These are phyloP conservation scores for Capitulum mitella DNA, from an alignment of 2,888 invertebrate genomes.

Conservation along the genomic window DNA sequence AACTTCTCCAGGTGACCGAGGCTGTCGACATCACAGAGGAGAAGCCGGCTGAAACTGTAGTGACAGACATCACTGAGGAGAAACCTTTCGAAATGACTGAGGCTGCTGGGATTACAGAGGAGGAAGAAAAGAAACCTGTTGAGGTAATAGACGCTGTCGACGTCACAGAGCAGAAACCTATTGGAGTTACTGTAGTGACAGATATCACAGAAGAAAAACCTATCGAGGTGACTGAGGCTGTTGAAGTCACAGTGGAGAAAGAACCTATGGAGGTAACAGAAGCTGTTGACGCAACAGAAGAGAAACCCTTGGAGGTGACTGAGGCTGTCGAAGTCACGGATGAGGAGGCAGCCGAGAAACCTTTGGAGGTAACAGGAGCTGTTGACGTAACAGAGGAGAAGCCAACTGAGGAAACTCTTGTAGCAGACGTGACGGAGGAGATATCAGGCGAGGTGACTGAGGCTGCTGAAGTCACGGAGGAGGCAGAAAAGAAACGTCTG, in stretches of 20 bases:
- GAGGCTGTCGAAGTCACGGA: background rate
- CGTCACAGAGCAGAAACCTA: background rate
- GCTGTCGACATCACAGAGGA: background rate
- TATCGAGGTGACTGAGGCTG: background rate
- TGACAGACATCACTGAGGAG: background rate
- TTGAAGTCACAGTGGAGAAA: background rate
- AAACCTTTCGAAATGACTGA: background rate
- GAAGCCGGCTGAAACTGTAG: background rate
- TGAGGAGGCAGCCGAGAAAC: background rate
- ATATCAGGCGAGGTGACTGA: background rate
- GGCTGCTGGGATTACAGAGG: background rate
- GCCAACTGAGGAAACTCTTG: background rate
- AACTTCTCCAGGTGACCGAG: background rate
- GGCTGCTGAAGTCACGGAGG: background rate
- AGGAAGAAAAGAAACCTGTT: background rate
- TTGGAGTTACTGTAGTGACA: background rate
- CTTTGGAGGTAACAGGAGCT: too few species aligned
- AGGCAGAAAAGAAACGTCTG: background rate
- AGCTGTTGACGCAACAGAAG: background rate
- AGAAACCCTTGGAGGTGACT: background rate
- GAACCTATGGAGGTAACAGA: too few species aligned
- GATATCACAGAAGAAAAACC: background rate
- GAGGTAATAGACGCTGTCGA: background rate
- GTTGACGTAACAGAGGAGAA: background rate
- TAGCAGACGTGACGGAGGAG: background rate